A percentile compares a stretch with the other conserved stretches of the same genome.
These are phyloP conservation scores for Pecten maximus DNA, from an alignment of 2,888 invertebrate species.

Conservation along the genomic window DNA sequence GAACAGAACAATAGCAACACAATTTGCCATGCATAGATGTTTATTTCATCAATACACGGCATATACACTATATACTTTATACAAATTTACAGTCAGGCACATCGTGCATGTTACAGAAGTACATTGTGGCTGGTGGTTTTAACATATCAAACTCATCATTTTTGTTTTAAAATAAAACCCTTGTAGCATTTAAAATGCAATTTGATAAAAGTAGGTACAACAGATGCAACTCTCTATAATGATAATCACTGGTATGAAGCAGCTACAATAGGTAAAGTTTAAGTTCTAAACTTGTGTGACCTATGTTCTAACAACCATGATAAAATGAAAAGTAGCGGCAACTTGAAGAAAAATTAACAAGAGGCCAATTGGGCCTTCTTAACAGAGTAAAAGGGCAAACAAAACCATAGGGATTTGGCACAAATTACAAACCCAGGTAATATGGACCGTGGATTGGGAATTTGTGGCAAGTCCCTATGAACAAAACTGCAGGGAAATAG, in stretches of 20 bases:
- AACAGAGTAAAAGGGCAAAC: too few species aligned
- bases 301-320: background rate
- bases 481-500: too few species aligned
- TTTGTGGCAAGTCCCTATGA: too few species aligned
- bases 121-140: conserved; percentile 3
- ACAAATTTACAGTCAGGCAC: conserved; percentile 31
- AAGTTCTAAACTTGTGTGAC: background rate
- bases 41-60: background rate
- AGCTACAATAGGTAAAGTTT: background rate
- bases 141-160: background rate
- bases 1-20: background rate
- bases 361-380: background rate
- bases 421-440: too few species aligned
- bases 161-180: background rate
- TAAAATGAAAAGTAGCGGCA: background rate
- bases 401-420: too few species aligned
- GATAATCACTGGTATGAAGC: background rate
- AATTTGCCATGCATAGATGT: background rate
- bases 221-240: background rate
- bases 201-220: too few species aligned
- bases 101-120: conserved; percentile 9
- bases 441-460: too few species aligned
- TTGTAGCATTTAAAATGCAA: background rate
- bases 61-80: background rate
- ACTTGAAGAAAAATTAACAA: background rate